phyloP scores from a whole-genome alignment of 2,888 invertebrate species.

The Netelia fuscicornis region DNA sequence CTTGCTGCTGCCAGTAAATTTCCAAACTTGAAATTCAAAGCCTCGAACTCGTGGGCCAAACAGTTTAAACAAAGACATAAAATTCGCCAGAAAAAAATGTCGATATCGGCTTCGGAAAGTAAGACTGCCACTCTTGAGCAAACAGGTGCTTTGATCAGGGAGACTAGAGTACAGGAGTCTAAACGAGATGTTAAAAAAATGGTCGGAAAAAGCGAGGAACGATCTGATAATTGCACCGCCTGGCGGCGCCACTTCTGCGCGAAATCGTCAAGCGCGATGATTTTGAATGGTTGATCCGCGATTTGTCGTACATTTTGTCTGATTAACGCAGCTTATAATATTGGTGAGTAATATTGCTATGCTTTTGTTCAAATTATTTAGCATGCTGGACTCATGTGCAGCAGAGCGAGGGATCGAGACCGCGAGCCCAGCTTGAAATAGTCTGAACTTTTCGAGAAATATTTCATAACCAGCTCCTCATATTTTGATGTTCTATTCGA shows the following conservation, averaged over 20 bases:
- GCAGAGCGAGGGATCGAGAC: slow-evolving; percentile 83
- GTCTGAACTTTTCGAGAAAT: slow-evolving; percentile 97
- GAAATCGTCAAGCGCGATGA: too few species aligned
- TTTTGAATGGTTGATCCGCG: too few species aligned
- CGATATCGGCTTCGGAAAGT: slow-evolving; percentile 52
- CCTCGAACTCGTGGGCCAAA: slow-evolving; percentile 60
- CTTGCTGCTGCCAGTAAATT: slow-evolving; percentile 67
- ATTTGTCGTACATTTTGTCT: too few species aligned
- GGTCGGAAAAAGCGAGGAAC: too few species aligned
- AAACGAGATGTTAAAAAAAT: too few species aligned
- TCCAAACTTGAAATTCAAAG: slow-evolving; percentile 62
- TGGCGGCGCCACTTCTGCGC: too few species aligned
- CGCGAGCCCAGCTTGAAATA: slow-evolving; percentile 91
- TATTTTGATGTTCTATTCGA: slow-evolving; percentile 89
- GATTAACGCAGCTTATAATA: too few species aligned
- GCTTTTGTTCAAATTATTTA: too few species aligned
- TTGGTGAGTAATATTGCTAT: too few species aligned
- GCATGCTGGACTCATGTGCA: too few species aligned
- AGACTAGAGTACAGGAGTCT: too few species aligned
- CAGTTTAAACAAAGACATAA: slow-evolving; percentile 61
- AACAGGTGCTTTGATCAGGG: background rate
- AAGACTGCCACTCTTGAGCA: slow-evolving; percentile 49
- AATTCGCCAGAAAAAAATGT: slow-evolving; percentile 64
- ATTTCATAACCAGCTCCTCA: slow-evolving; percentile 94
- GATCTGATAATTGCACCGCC: too few species aligned